These are phyloP conservation scores for Apocrypta bakeri DNA, from an alignment of 1,140 invertebrate genomes.

Conservation along the genomic window DNA sequence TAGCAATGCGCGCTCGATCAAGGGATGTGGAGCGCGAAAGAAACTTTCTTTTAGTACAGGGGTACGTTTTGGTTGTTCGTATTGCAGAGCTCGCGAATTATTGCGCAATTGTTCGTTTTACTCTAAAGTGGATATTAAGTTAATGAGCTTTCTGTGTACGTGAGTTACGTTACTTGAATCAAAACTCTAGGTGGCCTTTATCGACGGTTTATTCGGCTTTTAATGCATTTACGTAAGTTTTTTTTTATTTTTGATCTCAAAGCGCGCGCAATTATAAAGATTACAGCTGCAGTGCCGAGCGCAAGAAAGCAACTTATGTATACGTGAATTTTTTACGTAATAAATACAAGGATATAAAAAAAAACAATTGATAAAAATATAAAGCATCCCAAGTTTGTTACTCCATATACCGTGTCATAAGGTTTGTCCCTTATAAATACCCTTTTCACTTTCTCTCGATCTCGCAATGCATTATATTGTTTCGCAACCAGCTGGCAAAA, in stretches of 20 bases:
- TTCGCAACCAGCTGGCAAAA: slow-evolving; percentile 6
- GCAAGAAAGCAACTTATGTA: background rate
- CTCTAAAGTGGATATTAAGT: background rate
- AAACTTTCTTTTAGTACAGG: background rate
- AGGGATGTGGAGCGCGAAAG: background rate
- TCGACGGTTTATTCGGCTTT: background rate
- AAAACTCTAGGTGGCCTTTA: background rate
- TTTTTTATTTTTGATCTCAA: too few relatives aligned
- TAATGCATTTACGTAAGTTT: background rate
- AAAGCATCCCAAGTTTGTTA: background rate
- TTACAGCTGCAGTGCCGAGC: too few relatives aligned
- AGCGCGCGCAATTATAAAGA: too few relatives aligned
- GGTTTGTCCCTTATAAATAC: background rate
- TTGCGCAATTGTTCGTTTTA: background rate
- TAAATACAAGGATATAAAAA: background rate
- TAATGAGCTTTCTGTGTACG: background rate
- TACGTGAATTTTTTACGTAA: background rate
- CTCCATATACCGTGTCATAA: background rate
- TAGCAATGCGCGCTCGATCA: background rate
- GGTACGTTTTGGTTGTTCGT: too few relatives aligned
- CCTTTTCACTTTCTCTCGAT: slow-evolving; percentile 23
- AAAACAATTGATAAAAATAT: too few relatives aligned
- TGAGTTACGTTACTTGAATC: background rate
- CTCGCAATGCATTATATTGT: background rate
- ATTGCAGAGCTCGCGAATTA: too few relatives aligned